These are phyloP conservation scores for Crypturellus tataupa DNA, from an alignment of 2,797 vertebrate genomes.

Conservation along the genomic window DNA sequence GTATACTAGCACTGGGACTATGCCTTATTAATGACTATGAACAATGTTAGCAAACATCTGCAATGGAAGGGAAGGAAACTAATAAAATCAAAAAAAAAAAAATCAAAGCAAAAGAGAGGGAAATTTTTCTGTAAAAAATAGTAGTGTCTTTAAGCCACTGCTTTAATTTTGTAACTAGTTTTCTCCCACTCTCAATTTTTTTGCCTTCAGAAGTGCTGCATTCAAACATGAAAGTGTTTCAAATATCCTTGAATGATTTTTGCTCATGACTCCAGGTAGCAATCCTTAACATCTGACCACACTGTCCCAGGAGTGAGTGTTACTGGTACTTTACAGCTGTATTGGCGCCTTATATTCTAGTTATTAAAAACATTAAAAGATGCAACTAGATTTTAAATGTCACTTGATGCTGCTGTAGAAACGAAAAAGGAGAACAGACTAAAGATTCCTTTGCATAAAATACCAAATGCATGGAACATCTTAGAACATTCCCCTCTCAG, in stretches of 20 bases:
- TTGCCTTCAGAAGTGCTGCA: background rate
- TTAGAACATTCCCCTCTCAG: background rate
- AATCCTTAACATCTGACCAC: background rate
- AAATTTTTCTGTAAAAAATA: background rate
- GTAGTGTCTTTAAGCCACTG: background rate
- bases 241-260: background rate
- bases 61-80: background rate
- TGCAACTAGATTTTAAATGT: background rate
- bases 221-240: background rate
- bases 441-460: background rate
- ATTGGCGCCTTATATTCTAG: background rate
- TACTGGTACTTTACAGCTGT: background rate
- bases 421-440: background rate
- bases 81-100: background rate
- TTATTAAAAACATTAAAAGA: conserved; percentile 20
- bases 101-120: background rate
- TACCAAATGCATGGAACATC: background rate
- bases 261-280: background rate
- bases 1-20: background rate
- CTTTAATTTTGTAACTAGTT: background rate
- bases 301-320: background rate
- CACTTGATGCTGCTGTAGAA: background rate
- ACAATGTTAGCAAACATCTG: background rate
- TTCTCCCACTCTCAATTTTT: background rate
- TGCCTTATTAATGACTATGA: background rate